A percentile compares a stretch with the other conserved stretches of the same genome.
Conservation (phyloP, 2,113 vertebrate genomes). For the Lepisosteus osseus region DNA sequence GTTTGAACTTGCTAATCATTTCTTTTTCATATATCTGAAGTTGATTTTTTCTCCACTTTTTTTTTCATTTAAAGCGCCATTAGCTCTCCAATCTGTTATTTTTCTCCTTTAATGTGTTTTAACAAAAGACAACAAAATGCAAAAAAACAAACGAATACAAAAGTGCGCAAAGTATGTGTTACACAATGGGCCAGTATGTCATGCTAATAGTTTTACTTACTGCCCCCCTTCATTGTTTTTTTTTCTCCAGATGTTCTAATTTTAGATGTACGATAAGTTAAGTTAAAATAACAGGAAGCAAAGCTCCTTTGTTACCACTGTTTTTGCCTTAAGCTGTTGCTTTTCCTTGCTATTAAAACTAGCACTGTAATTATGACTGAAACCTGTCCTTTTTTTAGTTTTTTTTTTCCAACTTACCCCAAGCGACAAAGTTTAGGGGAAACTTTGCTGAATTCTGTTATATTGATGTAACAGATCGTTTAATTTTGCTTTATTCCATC, state of each 20-base stretch:
- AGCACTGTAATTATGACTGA: neutral
- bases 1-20: conserved; percentile 39
- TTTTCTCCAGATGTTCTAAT: conserved; percentile 37
- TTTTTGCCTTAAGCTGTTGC: neutral
- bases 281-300: conserved; percentile 19
- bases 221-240: conserved; percentile 43
- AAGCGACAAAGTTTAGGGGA: too few species aligned
- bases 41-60: conserved; percentile 6
- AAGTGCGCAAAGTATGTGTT: conserved; percentile 23
- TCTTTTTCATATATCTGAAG: conserved; percentile 15
- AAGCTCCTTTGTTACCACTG: conserved; percentile 2
- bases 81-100: conserved; percentile 42
- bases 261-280: conserved; percentile 24
- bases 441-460: neutral
- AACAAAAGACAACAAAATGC: conserved; percentile 24
- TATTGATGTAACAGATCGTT: neutral
- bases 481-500: neutral
- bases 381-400: neutral
- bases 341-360: conserved; percentile 4
- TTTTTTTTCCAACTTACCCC: neutral
- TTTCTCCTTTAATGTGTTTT: conserved; percentile 32
- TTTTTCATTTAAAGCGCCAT: conserved; percentile 19
- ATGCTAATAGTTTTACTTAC: conserved; percentile 36
- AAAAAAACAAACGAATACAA: conserved; percentile 9
- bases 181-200: conserved; percentile 42